Conservation (phyloP, 2,113 vertebrate species). For the Sylvietta virens region DNA sequence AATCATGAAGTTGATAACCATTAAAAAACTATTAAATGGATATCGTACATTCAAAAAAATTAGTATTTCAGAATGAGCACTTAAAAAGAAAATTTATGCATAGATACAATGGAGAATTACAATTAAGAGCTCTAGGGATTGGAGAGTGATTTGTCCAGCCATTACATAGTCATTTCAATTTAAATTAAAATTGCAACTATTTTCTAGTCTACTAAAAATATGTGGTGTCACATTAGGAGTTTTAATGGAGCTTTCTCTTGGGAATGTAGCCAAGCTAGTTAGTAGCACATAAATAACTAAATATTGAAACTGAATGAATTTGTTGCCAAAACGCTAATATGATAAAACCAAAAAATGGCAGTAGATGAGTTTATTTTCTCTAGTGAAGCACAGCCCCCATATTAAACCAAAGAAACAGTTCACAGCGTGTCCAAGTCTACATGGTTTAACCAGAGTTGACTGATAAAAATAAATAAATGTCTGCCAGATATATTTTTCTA, state of each 20-base stretch:
- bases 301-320: slow-evolving; percentile 61
- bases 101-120: slow-evolving; percentile 72
- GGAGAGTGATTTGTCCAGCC: slow-evolving; percentile 73
- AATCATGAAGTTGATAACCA: slow-evolving; percentile 69
- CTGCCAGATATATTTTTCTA: background rate
- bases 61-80: slow-evolving; percentile 66
- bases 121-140: slow-evolving; percentile 77
- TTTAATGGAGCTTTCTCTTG: slow-evolving; percentile 67
- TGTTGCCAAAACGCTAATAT: slow-evolving; percentile 45
- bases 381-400: slow-evolving; percentile 11
- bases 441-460: background rate
- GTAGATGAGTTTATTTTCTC: slow-evolving; percentile 57
- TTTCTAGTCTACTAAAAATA: slow-evolving; percentile 78
- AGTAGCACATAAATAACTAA: slow-evolving; percentile 62
- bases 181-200: slow-evolving; percentile 81
- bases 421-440: background rate
- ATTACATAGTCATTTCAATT: slow-evolving; percentile 80
- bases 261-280: slow-evolving; percentile 53
- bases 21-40: slow-evolving; percentile 68
- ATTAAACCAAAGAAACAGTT: slow-evolving; percentile 23
- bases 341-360: slow-evolving; percentile 59
- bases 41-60: slow-evolving; percentile 53
- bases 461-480: background rate
- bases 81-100: slow-evolving; percentile 74
- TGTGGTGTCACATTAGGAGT: slow-evolving; percentile 72